A percentile compares a stretch with the other conserved stretches of the same genome.
Conservation (phyloP, 2,888 invertebrate species). For the Hedya salicella region DNA sequence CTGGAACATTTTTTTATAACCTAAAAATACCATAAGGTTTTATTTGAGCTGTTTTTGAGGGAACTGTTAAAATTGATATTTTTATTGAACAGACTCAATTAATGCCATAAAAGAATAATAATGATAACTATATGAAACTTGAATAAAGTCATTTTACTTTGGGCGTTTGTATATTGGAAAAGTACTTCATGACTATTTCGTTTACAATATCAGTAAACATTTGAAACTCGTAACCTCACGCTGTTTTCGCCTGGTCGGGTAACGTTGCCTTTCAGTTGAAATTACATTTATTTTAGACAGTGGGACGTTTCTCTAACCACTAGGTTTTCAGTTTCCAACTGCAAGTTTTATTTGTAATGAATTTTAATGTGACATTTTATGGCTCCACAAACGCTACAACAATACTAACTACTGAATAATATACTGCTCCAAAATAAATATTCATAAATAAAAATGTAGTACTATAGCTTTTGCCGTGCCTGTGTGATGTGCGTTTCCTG, state of each 20-base stretch:
- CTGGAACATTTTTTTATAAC: too few species aligned
- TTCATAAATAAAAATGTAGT: too few species aligned
- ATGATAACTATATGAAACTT: too few species aligned
- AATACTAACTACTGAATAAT: neutral
- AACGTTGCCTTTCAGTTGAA: slow-evolving; percentile 26
- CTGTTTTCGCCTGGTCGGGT: slow-evolving; percentile 8
- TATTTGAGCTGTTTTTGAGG: too few species aligned
- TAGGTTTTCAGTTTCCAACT: slow-evolving; percentile 16
- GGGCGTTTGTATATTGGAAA: neutral
- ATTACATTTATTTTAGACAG: slow-evolving; percentile 36
- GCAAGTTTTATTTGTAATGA: slow-evolving; percentile 24
- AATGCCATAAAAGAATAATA: too few species aligned
- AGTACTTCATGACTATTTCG: neutral
- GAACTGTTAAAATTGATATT: too few species aligned
- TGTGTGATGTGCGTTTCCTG: too few species aligned
- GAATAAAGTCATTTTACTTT: too few species aligned
- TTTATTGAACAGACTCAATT: too few species aligned
- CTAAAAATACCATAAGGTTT: too few species aligned
- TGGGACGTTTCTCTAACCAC: slow-evolving; percentile 14
- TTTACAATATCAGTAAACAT: neutral
- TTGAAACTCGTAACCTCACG: neutral
- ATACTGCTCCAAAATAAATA: neutral
- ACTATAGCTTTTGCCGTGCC: too few species aligned
- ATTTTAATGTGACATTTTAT: slow-evolving; percentile 20
- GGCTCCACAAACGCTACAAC: slow-evolving; percentile 2